A percentile compares a stretch with the other conserved stretches of the same genome.
phyloP scores from a whole-genome alignment of 1,140 invertebrate species.

The Grapholita molesta region DNA sequence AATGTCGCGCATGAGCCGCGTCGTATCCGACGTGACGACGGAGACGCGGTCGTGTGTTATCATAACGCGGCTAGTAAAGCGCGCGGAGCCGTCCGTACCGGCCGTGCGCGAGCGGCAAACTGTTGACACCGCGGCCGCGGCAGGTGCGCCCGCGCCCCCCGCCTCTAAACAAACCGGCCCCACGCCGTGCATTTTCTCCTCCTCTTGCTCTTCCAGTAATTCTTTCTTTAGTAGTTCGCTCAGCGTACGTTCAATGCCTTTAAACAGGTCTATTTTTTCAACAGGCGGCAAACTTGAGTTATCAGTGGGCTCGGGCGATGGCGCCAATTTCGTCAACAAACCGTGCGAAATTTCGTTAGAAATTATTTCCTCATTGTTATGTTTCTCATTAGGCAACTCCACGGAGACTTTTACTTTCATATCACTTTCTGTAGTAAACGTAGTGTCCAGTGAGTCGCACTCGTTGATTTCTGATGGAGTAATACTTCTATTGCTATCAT shows the following conservation, averaged over 20 bases:
- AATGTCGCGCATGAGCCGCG: constrained; percentile 81
- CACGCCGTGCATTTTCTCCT: constrained; percentile 73
- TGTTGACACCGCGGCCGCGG: constrained; percentile 60
- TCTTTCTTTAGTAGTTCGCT: constrained; percentile 78
- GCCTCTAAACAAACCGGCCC: constrained; percentile 70
- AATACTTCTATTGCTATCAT: constrained; percentile 42
- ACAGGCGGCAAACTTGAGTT: constrained; percentile 32
- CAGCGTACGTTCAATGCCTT: constrained; percentile 76
- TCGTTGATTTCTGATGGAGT: constrained; percentile 56
- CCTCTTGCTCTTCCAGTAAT: constrained; percentile 66
- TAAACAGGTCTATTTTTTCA: constrained; percentile 75
- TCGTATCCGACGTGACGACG: constrained; percentile 85
- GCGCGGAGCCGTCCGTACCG: constrained; percentile 80
- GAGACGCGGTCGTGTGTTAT: constrained; percentile 88
- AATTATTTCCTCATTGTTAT: constrained; percentile 36
- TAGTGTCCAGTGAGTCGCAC: constrained; percentile 59
- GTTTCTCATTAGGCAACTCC: constrained; percentile 44
- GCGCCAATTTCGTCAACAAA: constrained; percentile 39
- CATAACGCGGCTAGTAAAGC: constrained; percentile 92
- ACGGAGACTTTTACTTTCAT: constrained; percentile 64
- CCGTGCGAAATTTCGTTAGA: constrained; percentile 33
- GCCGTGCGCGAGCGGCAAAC: constrained; percentile 75
- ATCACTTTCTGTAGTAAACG: constrained; percentile 50
- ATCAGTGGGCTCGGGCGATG: constrained; percentile 51
- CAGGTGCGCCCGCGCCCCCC: constrained; percentile 76